Percentiles rank a stretch among this genome's conserved stretches.
phyloP scores from a whole-genome alignment of 23 tunicate species.

The Ascidia mentula region DNA sequence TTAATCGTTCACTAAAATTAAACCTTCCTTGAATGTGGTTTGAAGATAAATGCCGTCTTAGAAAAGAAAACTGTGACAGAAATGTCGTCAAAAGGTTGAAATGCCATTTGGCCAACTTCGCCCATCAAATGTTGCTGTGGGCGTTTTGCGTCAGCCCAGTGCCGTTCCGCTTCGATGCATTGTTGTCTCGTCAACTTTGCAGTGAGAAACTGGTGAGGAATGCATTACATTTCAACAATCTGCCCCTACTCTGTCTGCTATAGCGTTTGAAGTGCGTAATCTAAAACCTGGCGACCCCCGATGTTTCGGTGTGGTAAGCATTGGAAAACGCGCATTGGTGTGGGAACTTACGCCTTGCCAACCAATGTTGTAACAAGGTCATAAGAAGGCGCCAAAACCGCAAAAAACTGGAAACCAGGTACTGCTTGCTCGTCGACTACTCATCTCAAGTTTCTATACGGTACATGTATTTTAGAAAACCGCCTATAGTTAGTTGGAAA shows the following conservation, averaged over 20 bases:
- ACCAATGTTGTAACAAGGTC: not conserved
- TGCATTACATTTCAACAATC: constrained; percentile 2
- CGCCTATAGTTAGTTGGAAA: no score
- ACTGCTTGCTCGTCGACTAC: no score
- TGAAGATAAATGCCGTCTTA: no score
- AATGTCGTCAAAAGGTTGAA: no score
- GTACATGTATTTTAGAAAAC: no score
- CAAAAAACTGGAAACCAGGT: not conserved
- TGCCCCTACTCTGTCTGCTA: not conserved
- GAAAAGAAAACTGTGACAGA: no score
- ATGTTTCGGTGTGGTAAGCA: not conserved
- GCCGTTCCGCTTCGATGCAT: not conserved
- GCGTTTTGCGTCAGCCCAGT: not conserved
- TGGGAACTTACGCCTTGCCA: not conserved
- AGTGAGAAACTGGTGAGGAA: constrained; percentile 5
- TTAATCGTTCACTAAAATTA: no score
- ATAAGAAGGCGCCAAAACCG: not conserved
- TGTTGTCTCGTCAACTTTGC: not conserved
- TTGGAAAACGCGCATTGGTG: not conserved
- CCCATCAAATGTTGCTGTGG: no score
- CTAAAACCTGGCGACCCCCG: not conserved
- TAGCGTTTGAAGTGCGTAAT: constrained; percentile 5
- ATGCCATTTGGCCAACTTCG: no score
- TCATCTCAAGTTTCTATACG: no score
- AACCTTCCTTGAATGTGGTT: no score